Conservation (phyloP, 2,888 invertebrate species). For the Andrena haemorrhoa region DNA sequence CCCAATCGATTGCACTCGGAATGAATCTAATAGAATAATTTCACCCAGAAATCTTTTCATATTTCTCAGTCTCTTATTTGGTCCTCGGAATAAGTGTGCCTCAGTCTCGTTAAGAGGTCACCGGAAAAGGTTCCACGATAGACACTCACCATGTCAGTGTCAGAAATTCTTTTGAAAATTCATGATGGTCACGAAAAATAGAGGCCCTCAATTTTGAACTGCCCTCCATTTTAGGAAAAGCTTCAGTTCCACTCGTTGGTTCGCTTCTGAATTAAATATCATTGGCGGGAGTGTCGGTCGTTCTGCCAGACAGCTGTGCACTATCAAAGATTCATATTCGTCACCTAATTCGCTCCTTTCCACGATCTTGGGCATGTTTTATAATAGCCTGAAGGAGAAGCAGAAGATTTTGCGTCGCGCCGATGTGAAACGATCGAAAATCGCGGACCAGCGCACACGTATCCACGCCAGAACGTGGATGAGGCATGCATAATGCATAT, state of each 20-base stretch:
- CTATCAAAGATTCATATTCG: background rate
- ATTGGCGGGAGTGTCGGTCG: background rate
- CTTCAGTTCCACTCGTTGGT: too few species aligned
- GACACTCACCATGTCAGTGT: too few species aligned
- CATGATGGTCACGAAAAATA: too few species aligned
- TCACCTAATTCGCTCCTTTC: background rate
- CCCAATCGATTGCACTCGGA: slow-evolving; percentile 9
- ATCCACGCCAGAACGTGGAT: slow-evolving; percentile 20
- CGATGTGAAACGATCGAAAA: slow-evolving; percentile 19
- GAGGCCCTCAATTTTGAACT: too few species aligned
- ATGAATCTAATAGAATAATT: slow-evolving; percentile 11
- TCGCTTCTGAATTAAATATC: background rate
- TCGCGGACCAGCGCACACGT: slow-evolving; percentile 33
- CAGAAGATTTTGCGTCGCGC: background rate
- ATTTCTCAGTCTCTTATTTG: background rate
- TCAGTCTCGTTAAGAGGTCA: too few species aligned
- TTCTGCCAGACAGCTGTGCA: background rate
- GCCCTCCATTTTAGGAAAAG: too few species aligned
- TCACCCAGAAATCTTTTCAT: background rate
- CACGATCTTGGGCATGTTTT: background rate
- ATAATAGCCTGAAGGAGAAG: background rate
- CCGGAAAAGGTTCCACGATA: too few species aligned
- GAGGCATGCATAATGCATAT: slow-evolving; percentile 70
- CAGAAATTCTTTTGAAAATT: too few species aligned
- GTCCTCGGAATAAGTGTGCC: background rate